Conservation (phyloP, 2,797 vertebrate genomes). For the Ataeniobius toweri region DNA sequence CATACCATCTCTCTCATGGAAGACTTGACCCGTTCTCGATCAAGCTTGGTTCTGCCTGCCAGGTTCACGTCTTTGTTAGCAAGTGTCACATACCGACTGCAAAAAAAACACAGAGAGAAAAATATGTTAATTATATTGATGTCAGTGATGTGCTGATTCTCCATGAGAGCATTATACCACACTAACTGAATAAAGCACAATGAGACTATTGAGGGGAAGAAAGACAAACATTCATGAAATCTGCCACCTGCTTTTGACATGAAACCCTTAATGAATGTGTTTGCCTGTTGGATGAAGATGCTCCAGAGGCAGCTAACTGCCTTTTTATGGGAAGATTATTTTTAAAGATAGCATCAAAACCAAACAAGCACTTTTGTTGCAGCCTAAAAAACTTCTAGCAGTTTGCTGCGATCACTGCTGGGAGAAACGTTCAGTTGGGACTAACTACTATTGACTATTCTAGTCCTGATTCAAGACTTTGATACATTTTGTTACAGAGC, state of each 20-base stretch:
- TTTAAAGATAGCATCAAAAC: neutral
- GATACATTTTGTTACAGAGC: slow-evolving; percentile 22
- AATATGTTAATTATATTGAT: neutral
- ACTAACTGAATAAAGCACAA: neutral
- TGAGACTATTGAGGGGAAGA: neutral
- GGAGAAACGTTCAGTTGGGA: neutral
- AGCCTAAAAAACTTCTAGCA: neutral
- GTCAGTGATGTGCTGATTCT: neutral
- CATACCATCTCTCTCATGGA: slow-evolving; percentile 93
- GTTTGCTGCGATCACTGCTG: slow-evolving; percentile 6
- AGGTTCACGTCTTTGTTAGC: slow-evolving; percentile 92
- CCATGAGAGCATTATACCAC: neutral
- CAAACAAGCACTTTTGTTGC: neutral
- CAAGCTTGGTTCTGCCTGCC: slow-evolving; percentile 87
- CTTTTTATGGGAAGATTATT: slow-evolving; percentile 5
- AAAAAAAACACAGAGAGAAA: slow-evolving; percentile 1
- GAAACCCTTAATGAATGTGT: slow-evolving; percentile 17
- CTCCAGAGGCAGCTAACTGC: slow-evolving; percentile 1
- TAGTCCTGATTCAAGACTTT: slow-evolving; percentile 2
- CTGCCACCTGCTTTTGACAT: slow-evolving; percentile 8
- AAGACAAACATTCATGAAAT: neutral
- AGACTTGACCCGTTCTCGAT: slow-evolving; percentile 92
- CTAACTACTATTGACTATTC: neutral
- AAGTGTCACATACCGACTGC: slow-evolving; percentile 88
- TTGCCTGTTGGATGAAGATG: slow-evolving; percentile 13